A percentile compares a stretch with the other conserved stretches of the same genome.
phyloP scores from a whole-genome alignment of 35 echinoderm and acorn worm species.

The Apostichopus californicus region DNA sequence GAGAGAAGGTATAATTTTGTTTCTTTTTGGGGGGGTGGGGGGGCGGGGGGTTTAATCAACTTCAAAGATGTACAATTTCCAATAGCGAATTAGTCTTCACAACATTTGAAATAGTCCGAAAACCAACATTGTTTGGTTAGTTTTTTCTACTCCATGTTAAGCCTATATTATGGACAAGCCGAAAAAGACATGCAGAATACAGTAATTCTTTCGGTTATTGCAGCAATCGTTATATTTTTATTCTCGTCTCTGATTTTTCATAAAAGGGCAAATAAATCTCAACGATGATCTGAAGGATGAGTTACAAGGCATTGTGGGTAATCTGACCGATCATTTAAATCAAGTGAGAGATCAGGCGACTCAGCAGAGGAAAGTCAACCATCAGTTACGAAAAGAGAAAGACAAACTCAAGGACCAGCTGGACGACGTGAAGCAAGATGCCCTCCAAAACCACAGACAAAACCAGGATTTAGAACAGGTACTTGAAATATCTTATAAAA shows the following conservation, averaged over 20 bases:
- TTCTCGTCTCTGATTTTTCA: no score
- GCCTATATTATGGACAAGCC: no score
- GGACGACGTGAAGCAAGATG: constrained; percentile 33
- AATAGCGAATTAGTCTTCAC: no score
- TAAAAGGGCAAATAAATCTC: constrained; percentile 72
- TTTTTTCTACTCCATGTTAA: no score
- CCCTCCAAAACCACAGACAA: constrained; percentile 32
- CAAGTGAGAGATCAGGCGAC: constrained; percentile 70
- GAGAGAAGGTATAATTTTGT: constrained; percentile 49
- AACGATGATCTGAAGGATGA: constrained; percentile 90
- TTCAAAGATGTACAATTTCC: no score
- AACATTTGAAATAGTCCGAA: no score
- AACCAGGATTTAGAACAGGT: constrained; percentile 74
- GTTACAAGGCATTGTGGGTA: constrained; percentile 77
- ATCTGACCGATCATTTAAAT: constrained; percentile 78
- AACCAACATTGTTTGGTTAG: no score
- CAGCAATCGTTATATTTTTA: no score
- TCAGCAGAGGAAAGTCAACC: constrained; percentile 65
- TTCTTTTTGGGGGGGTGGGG: no score
- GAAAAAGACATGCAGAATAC: no score
- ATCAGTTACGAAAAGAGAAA: constrained; percentile 71
- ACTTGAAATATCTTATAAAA: not conserved
- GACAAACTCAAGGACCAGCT: constrained; percentile 64
- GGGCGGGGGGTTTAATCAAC: no score
- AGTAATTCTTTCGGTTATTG: no score